These are phyloP conservation scores for Lepidothrix coronata DNA, from an alignment of 2,113 vertebrate genomes.

Conservation along the genomic window DNA sequence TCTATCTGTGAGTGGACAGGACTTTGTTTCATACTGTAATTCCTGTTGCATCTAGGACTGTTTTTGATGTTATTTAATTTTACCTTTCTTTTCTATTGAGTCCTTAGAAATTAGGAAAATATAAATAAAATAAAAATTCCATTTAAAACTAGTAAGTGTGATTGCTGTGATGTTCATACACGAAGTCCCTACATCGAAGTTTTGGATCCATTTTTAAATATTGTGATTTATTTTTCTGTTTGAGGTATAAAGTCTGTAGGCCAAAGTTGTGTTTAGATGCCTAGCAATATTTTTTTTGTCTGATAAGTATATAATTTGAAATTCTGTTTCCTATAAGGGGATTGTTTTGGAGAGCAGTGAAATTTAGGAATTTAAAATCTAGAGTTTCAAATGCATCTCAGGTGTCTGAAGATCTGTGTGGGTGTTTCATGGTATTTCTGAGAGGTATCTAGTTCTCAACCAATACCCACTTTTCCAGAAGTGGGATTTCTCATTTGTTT, in stretches of 20 bases:
- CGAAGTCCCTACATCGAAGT: accelerated
- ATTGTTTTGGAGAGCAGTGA: background rate
- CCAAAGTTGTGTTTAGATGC: background rate
- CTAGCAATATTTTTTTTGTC: background rate
- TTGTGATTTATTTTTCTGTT: background rate
- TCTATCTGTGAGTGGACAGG: background rate
- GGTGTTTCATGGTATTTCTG: background rate
- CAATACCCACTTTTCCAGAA: background rate
- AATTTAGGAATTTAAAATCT: background rate
- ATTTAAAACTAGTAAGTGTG: background rate
- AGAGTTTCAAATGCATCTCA: background rate
- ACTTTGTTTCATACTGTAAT: background rate
- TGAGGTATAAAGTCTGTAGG: background rate
- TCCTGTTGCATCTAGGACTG: background rate
- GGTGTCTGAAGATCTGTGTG: background rate
- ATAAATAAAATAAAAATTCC: background rate
- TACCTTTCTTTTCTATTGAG: background rate
- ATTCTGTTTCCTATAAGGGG: background rate
- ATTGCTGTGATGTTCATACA: background rate
- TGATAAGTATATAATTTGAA: background rate
- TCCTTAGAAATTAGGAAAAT: background rate
- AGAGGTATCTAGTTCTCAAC: background rate
- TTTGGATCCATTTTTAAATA: background rate
- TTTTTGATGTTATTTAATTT: background rate
- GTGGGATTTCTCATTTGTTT: background rate